These are phyloP conservation scores for Neopipo cinnamomea DNA, from an alignment of 2,113 vertebrate species.

Conservation along the genomic window DNA sequence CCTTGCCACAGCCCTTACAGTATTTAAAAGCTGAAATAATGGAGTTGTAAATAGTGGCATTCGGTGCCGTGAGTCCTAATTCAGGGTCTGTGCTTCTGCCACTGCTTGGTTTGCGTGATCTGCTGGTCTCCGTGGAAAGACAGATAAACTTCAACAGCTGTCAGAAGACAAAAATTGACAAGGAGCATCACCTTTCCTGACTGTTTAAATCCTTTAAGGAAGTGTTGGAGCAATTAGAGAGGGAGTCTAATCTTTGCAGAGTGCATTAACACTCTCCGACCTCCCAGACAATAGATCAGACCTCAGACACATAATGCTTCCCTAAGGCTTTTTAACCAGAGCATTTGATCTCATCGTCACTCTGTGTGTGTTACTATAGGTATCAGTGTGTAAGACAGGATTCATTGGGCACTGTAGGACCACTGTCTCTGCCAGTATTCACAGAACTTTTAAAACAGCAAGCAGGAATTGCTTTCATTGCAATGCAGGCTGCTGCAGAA, in stretches of 20 bases:
- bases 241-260: slow-evolving; percentile 91
- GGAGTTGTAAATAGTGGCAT: neutral
- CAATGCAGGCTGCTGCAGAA: neutral
- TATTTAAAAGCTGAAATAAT: neutral
- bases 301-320: slow-evolving; percentile 80
- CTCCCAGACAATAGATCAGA: slow-evolving; percentile 93
- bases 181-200: slow-evolving; percentile 77
- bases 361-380: slow-evolving; percentile 11
- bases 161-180: slow-evolving; percentile 86
- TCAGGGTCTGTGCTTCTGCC: slow-evolving; percentile 56
- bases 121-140: slow-evolving; percentile 66
- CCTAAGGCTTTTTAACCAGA: slow-evolving; percentile 73
- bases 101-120: slow-evolving; percentile 55
- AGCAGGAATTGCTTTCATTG: neutral
- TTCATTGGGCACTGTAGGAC: neutral
- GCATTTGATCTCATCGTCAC: slow-evolving; percentile 70
- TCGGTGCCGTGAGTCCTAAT: neutral
- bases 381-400: slow-evolving; percentile 14
- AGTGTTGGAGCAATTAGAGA: slow-evolving; percentile 81
- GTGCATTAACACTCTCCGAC: slow-evolving; percentile 91
- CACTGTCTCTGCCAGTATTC: neutral
- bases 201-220: slow-evolving; percentile 80
- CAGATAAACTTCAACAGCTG: slow-evolving; percentile 74
- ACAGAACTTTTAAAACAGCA: neutral
- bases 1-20: neutral